Percentiles rank a stretch among this genome's conserved stretches.
Conservation (phyloP, 2,797 vertebrate species). For the Poeciliopsis turneri region DNA sequence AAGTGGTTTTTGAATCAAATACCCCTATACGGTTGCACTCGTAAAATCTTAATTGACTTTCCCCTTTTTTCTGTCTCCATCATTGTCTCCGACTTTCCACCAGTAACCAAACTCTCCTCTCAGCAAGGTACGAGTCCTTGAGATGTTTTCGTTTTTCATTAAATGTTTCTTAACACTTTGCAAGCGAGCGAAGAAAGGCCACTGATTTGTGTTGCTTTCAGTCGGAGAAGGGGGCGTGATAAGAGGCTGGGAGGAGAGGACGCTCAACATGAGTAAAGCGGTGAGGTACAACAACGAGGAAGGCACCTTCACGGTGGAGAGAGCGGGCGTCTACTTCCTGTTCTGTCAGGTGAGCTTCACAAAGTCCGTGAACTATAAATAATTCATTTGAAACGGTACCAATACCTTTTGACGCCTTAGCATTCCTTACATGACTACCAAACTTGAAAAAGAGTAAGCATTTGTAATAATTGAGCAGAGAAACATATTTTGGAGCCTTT, state of each 20-base stretch:
- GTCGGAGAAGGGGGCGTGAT: constrained; percentile 87
- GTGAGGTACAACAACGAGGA: constrained; percentile 85
- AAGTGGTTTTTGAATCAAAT: constrained; percentile 73
- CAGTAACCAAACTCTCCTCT: constrained; percentile 81
- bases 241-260: constrained; percentile 88
- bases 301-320: constrained; percentile 86
- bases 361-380: background rate
- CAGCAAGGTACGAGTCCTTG: constrained; percentile 79
- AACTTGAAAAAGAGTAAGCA: background rate
- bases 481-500: background rate
- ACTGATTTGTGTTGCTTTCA: constrained; percentile 51
- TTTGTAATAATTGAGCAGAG: background rate
- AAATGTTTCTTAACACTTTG: background rate
- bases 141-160: background rate
- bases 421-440: background rate
- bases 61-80: constrained; percentile 52
- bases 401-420: background rate
- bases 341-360: constrained; percentile 88
- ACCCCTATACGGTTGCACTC: constrained; percentile 67
- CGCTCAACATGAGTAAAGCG: constrained; percentile 86
- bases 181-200: constrained; percentile 24
- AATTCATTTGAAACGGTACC: background rate
- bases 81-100: constrained; percentile 58
- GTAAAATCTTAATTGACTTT: constrained; percentile 73
- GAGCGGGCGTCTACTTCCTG: constrained; percentile 88